Base-by-base conservation (phyloP, 2,797 vertebrate species). In the Hybognathus amarus region DNA sequence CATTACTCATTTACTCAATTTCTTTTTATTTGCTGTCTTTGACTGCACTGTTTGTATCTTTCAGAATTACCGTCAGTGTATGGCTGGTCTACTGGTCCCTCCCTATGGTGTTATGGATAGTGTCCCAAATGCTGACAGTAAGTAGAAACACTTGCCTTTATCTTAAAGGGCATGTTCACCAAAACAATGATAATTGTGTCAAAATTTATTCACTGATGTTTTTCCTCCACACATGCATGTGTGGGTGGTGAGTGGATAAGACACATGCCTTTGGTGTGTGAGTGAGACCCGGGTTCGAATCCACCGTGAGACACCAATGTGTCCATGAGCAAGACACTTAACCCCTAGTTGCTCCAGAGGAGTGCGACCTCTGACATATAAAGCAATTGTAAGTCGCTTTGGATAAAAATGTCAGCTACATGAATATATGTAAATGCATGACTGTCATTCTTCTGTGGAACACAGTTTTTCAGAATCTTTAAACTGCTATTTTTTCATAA, bases 31-130 rank as follows among this genome's bases (percentile, higher is more conserved):
- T 36, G 17, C 30, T 22, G 27, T 74, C 27, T 13, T 71, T 68
- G 22, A 52, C 56, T 20, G 56, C 4, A 66, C 6, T 87, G 40
- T 81, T 86, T 80, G 73, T 86, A 88, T 89, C 92, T 92, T 92
- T 84, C 90, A 99, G 98, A 98, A 96, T 95, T 98, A 97, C 90
- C 97, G 96, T 89, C 96, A 96, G 89, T 98, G 96, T 90, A 98
- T 99, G 97, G 97, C 97, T 90, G 97, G 96, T 90, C 96, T 99
- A 83, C 95, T 99, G 74, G 96, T 96, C 92, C 97, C 98, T 91
- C 97, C 97, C 45, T 98, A 98, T 93, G 97, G 97, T 93, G 97
- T 96, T 94, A 99, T 99, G 96, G 98, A 99, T 93, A 97, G 95
- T 64, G 92, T 93, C 85, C 94, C 94, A 88, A 95, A 93, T 89